phyloP scores from a whole-genome alignment of 2,113 vertebrate genomes.

The Lepus timidus region DNA sequence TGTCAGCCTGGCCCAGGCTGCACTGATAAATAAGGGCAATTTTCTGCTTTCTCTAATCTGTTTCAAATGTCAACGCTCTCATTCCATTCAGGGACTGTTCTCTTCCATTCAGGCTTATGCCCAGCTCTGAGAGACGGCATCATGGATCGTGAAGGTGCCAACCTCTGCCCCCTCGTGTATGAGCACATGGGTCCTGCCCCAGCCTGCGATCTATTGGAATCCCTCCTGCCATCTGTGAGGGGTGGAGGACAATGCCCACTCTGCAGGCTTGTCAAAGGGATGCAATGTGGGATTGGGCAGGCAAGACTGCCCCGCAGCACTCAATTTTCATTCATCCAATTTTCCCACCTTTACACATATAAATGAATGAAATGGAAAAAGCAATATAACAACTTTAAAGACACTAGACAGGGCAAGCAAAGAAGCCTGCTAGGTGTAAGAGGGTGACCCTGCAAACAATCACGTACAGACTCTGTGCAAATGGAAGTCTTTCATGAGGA shows the following conservation, averaged over 20 bases:
- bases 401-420: fast-evolving
- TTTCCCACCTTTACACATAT: background rate
- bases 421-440: background rate
- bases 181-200: fast-evolving
- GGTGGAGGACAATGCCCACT: background rate
- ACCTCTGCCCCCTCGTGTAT: background rate
- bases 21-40: constrained; percentile 44
- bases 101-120: background rate
- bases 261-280: background rate
- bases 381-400: background rate
- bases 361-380: background rate
- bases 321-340: background rate
- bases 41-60: background rate
- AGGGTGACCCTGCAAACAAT: fast-evolving
- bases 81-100: too few species aligned
- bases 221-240: background rate
- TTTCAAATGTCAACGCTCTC: constrained; percentile 28
- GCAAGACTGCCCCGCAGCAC: background rate
- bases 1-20: constrained; percentile 33
- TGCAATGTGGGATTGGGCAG: too few species aligned
- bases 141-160: background rate
- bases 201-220: too few species aligned
- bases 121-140: fast-evolving
- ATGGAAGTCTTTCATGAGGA: fast-evolving
- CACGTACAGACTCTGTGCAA: fast-evolving